These are phyloP conservation scores for Pelusios castaneus DNA, from an alignment of 2,113 vertebrate genomes.

Conservation along the genomic window DNA sequence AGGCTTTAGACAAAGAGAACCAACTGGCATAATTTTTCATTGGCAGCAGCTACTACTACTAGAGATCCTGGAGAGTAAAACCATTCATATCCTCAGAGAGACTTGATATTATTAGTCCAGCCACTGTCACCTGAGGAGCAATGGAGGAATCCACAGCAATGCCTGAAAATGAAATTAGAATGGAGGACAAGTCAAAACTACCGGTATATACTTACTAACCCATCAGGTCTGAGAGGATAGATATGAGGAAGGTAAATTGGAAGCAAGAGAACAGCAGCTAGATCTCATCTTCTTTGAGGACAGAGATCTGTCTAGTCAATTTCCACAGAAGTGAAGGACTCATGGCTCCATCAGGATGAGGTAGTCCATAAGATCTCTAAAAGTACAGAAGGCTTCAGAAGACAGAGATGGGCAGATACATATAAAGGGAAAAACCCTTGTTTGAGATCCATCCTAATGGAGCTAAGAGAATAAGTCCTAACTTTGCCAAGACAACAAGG, in stretches of 20 bases:
- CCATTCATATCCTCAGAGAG: background rate
- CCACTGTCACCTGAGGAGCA: background rate
- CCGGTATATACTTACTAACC: accelerated
- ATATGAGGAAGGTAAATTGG: background rate
- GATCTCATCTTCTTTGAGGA: background rate
- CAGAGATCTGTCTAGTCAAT: background rate
- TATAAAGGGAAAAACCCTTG: background rate
- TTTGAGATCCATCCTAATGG: background rate
- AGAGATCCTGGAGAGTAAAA: background rate
- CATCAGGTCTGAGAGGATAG: background rate
- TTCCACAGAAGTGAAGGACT: accelerated
- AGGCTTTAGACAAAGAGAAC: accelerated
- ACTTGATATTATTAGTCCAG: background rate
- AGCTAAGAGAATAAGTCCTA: background rate
- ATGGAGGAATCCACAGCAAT: background rate
- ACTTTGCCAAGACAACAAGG: accelerated
- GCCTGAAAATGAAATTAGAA: background rate
- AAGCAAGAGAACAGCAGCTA: background rate
- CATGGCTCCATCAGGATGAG: accelerated
- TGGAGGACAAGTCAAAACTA: background rate
- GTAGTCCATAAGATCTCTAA: no score
- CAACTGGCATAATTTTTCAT: background rate
- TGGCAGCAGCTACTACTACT: background rate
- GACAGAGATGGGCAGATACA: accelerated
- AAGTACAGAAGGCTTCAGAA: background rate